Percentiles rank a stretch among this genome's conserved stretches.
phyloP scores from a whole-genome alignment of 2,888 invertebrate species.

The Cephus runcator region DNA sequence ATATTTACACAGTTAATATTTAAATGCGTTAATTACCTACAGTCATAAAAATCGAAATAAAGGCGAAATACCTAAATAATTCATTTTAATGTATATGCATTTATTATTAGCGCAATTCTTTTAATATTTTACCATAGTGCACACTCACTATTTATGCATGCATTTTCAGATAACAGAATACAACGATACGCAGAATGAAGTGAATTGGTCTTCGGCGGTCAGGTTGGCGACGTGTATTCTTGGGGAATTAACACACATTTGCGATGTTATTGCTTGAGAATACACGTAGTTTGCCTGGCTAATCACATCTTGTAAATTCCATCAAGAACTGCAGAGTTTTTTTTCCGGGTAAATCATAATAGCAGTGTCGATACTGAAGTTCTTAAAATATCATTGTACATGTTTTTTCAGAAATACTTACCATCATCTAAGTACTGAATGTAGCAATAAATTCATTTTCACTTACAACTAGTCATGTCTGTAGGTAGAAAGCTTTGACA shows the following conservation, averaged over 20 bases:
- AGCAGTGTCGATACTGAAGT: not conserved
- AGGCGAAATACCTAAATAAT: not conserved
- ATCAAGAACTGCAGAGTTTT: not conserved
- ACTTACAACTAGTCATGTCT: not conserved
- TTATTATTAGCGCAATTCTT: not conserved
- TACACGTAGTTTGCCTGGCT: slow-evolving; percentile 92
- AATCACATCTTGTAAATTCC: slow-evolving; percentile 67
- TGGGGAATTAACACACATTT: slow-evolving; percentile 97
- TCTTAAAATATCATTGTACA: not conserved
- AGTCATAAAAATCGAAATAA: not conserved
- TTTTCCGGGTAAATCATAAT: not conserved
- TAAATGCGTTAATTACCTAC: not conserved
- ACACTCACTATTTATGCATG: not conserved
- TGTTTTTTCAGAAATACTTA: not conserved
- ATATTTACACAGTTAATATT: not conserved
- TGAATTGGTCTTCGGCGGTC: slow-evolving; percentile 38
- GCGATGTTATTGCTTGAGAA: slow-evolving; percentile 99
- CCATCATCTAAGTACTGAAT: too few species aligned
- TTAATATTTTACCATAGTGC: not conserved
- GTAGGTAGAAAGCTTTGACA: not conserved
- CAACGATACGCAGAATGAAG: not conserved
- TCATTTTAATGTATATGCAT: not conserved
- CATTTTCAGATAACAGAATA: not conserved
- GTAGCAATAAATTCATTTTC: too few species aligned
- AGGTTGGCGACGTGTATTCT: slow-evolving; percentile 97